A percentile compares a stretch with the other conserved stretches of the same genome.
Evolutionary conservation across 1,140 invertebrate species (phyloP).

Genomic region (Trichogramma pretiosum): DNA sequence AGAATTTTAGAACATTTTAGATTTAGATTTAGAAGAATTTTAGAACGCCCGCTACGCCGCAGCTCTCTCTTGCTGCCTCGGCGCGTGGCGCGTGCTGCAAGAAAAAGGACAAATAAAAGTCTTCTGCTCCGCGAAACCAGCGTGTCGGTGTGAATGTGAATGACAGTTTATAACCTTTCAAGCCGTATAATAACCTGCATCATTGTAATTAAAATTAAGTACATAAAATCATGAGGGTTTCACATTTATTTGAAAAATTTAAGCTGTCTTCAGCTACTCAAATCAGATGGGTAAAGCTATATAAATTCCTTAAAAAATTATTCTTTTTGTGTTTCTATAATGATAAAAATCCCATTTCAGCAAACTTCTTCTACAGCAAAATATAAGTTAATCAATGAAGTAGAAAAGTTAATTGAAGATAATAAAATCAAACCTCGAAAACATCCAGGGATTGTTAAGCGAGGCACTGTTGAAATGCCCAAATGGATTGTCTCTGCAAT

Average conservation of each 20-base stretch:
- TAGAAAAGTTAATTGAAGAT: constrained; percentile 48
- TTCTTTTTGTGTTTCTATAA: background rate
- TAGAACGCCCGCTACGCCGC: too few relatives aligned
- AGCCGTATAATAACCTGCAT: too few relatives aligned
- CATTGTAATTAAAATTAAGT: background rate
- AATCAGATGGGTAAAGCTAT: constrained; percentile 11
- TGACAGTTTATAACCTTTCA: too few relatives aligned
- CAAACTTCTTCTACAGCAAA: constrained; percentile 40
- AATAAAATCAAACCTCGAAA: constrained; percentile 54
- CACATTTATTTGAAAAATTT: background rate
- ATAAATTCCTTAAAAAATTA: background rate
- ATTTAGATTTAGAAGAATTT: too few relatives aligned
- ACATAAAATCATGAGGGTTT: background rate
- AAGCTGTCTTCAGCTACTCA: background rate
- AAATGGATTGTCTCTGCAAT: constrained; percentile 50
- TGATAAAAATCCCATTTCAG: constrained; percentile 15
- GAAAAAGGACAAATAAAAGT: too few relatives aligned
- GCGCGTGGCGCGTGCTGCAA: too few relatives aligned
- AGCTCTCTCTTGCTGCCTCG: too few relatives aligned
- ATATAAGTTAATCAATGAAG: constrained; percentile 41
- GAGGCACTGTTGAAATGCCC: constrained; percentile 47
- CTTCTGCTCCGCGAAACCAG: too few relatives aligned
- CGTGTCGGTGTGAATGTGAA: too few relatives aligned
- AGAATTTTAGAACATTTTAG: too few relatives aligned
- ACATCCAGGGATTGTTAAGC: constrained; percentile 57